Evolutionary conservation across 2,113 vertebrate species (phyloP).

Genomic region (Platycercus adscitus): DNA sequence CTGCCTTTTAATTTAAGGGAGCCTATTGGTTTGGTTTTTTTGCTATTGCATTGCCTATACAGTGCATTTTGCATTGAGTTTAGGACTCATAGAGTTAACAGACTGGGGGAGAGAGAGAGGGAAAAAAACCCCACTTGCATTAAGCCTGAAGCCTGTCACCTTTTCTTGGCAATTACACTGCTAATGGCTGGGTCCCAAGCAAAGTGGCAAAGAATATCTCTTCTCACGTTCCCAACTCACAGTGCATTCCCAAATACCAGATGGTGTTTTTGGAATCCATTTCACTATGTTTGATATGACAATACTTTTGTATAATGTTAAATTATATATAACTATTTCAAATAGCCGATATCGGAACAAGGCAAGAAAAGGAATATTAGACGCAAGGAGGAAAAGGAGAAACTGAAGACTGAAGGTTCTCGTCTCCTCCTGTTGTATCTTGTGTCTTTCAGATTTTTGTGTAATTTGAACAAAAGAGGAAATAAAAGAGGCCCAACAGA

Average conservation of each 20-base stretch:
- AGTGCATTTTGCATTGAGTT: slow-evolving; percentile 57
- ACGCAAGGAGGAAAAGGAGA: slow-evolving; percentile 72
- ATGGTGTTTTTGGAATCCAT: slow-evolving; percentile 96
- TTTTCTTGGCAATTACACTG: slow-evolving; percentile 92
- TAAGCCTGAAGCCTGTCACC: slow-evolving; percentile 90
- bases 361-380: slow-evolving; percentile 79
- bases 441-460: slow-evolving; percentile 71
- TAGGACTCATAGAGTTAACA: slow-evolving; percentile 81
- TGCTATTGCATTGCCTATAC: slow-evolving; percentile 29
- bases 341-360: slow-evolving; percentile 78
- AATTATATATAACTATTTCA: slow-evolving; percentile 88
- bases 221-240: slow-evolving; percentile 88
- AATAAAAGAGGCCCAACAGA: slow-evolving; percentile 51
- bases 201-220: slow-evolving; percentile 89
- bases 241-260: slow-evolving; percentile 91
- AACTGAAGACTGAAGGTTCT: slow-evolving; percentile 72
- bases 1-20: slow-evolving; percentile 27
- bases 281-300: slow-evolving; percentile 90
- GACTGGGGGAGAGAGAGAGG: slow-evolving; percentile 32
- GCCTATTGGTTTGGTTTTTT: background rate
- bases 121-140: slow-evolving; percentile 71
- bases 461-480: slow-evolving; percentile 71
- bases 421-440: slow-evolving; percentile 61
- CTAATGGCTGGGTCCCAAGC: slow-evolving; percentile 92
- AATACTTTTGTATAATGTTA: slow-evolving; percentile 90